These are phyloP conservation scores for Halcyon smyrnensis DNA, from an alignment of 2,797 vertebrate genomes.

Conservation along the genomic window DNA sequence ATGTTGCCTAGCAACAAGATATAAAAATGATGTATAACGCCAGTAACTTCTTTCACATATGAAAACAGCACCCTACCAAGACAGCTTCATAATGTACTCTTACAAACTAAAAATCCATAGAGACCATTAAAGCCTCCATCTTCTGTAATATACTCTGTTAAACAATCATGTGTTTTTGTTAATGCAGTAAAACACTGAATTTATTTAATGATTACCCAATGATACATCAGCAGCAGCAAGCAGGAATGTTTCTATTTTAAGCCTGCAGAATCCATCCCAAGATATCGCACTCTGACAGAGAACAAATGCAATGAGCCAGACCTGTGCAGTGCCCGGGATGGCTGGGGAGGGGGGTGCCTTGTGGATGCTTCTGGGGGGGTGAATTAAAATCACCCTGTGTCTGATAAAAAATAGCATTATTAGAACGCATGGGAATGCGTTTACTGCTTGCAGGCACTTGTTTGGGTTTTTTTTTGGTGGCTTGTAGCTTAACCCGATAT, in stretches of 20 bases:
- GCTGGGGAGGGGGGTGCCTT: not conserved
- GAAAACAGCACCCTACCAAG: conserved; percentile 77
- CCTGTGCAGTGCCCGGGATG: not conserved
- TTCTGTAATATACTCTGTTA: conserved; percentile 78
- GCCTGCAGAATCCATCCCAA: conserved; percentile 47
- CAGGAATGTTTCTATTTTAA: conserved; percentile 68
- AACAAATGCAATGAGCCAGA: conserved; percentile 38
- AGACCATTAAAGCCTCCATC: conserved; percentile 76
- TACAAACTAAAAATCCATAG: conserved; percentile 74
- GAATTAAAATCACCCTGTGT: conserved; percentile 11
- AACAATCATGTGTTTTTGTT: conserved; percentile 81
- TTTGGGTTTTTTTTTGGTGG: not conserved
- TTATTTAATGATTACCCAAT: conserved; percentile 74
- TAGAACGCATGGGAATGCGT: not conserved
- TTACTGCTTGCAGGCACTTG: not conserved
- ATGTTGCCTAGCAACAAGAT: conserved; percentile 82
- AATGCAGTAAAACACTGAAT: conserved; percentile 76
- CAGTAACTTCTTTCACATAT: conserved; percentile 78
- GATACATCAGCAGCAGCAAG: conserved; percentile 54
- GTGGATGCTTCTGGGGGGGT: not conserved
- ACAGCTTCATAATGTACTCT: conserved; percentile 72
- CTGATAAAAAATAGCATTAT: not conserved
- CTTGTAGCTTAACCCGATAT: not conserved
- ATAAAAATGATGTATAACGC: conserved; percentile 80
- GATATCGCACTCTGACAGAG: not conserved